A percentile compares a stretch with the other conserved stretches of the same genome.
phyloP scores from a whole-genome alignment of 2,113 vertebrate genomes.

The Epinephelus moara region DNA sequence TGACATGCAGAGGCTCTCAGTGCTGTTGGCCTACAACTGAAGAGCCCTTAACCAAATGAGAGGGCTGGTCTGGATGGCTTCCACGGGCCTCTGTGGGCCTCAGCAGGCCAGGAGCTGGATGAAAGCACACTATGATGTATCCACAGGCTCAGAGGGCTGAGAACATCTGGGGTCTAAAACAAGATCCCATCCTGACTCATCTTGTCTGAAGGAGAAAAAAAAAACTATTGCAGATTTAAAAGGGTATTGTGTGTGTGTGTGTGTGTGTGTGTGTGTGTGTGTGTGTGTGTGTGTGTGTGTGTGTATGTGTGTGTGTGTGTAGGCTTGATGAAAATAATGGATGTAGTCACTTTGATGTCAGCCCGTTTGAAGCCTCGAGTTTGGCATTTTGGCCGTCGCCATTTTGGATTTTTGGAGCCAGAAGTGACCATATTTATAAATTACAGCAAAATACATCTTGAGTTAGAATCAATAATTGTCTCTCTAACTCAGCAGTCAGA shows the following conservation, averaged over 20 bases:
- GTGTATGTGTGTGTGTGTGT: no score
- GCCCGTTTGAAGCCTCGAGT: not conserved
- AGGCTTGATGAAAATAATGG: no score
- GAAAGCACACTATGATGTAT: constrained; percentile 65
- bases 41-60: constrained; percentile 73
- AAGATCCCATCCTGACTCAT: constrained; percentile 48
- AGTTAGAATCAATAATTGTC: no score
- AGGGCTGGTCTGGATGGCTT: constrained; percentile 60
- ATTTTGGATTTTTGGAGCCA: no score
- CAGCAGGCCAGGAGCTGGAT: constrained; percentile 51
- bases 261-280: constrained; percentile 4
- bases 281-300: not conserved
- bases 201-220: constrained; percentile 34
- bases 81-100: constrained; percentile 58
- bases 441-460: no score
- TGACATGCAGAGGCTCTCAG: constrained; percentile 62
- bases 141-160: constrained; percentile 37
- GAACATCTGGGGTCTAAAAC: constrained; percentile 64
- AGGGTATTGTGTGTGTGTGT: not conserved
- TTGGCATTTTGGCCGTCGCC: no score
- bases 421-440: no score
- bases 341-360: no score
- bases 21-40: constrained; percentile 57
- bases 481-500: no score
- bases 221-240: constrained; percentile 17